These are phyloP conservation scores for Poecile montanus DNA, from an alignment of 2,797 vertebrate genomes.

Conservation along the genomic window DNA sequence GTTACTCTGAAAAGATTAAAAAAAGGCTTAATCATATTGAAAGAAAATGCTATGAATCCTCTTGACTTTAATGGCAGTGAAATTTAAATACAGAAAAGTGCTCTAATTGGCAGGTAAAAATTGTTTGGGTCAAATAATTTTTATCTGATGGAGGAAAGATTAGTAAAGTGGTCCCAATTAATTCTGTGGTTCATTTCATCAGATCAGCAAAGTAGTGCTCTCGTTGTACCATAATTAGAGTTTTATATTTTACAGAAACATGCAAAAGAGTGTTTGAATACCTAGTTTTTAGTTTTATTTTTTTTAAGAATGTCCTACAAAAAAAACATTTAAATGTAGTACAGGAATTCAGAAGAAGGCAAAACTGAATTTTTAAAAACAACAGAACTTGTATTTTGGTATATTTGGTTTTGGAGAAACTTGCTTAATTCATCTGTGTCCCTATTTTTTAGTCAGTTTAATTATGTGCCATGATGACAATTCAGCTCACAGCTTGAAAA, in stretches of 20 bases:
- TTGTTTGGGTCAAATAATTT: conserved; percentile 7
- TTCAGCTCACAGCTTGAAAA: neutral
- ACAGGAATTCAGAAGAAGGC: neutral
- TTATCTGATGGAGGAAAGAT: neutral
- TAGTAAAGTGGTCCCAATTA: neutral
- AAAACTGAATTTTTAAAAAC: neutral
- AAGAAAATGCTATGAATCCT: neutral
- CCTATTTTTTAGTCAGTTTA: neutral
- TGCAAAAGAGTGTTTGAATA: neutral
- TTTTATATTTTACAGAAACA: neutral
- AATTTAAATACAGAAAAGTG: neutral
- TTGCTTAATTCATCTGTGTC: neutral
- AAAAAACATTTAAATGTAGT: neutral
- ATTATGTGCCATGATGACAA: neutral
- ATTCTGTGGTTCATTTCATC: neutral
- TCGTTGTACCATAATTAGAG: neutral
- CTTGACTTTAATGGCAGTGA: neutral
- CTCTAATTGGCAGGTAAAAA: conserved; percentile 8
- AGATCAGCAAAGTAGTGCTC: neutral
- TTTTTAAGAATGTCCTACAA: neutral
- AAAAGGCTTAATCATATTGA: neutral
- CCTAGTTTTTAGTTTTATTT: neutral
- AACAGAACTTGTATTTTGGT: neutral
- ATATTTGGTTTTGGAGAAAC: neutral
- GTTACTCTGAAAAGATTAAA: conserved; percentile 1